Evolutionary conservation across 2,113 vertebrate genomes (phyloP).

Genomic region (Dipodomys spectabilis): DNA sequence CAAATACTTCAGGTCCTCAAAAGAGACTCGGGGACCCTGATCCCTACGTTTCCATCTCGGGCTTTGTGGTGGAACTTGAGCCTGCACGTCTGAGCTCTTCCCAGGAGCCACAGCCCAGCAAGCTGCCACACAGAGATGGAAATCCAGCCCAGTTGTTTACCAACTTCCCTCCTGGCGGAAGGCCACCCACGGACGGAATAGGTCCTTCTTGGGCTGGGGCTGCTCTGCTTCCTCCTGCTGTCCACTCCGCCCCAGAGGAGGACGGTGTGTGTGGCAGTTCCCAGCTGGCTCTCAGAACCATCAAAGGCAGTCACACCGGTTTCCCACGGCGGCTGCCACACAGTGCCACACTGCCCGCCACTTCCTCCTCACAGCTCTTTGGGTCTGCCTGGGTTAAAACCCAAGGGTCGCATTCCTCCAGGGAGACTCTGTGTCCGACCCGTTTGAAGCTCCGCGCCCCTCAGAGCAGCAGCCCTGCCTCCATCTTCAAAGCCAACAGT

Average conservation of each 20-base stretch:
- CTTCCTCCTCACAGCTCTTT: too few species aligned
- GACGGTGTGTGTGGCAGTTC: not conserved
- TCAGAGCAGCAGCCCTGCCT: not conserved
- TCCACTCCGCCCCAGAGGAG: not conserved
- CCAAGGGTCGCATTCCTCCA: too few species aligned
- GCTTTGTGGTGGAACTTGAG: not conserved
- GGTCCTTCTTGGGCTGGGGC: not conserved
- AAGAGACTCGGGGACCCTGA: not conserved
- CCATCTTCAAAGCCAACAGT: not conserved
- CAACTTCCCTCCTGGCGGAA: not conserved
- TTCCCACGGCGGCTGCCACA: not conserved
- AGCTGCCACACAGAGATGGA: not conserved
- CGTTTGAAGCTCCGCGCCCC: not conserved
- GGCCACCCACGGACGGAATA: fast-evolving
- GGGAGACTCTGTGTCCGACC: not conserved
- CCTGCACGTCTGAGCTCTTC: not conserved
- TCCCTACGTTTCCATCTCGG: not conserved
- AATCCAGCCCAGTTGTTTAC: not conserved
- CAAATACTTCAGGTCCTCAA: not conserved
- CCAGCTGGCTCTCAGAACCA: not conserved
- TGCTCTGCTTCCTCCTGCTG: fast-evolving
- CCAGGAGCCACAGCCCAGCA: not conserved
- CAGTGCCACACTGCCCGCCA: fast-evolving
- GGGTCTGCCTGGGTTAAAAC: not conserved
- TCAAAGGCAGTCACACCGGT: not conserved